Conservation (phyloP, 1,140 invertebrate genomes). For the Dolichoris vasculosae region DNA sequence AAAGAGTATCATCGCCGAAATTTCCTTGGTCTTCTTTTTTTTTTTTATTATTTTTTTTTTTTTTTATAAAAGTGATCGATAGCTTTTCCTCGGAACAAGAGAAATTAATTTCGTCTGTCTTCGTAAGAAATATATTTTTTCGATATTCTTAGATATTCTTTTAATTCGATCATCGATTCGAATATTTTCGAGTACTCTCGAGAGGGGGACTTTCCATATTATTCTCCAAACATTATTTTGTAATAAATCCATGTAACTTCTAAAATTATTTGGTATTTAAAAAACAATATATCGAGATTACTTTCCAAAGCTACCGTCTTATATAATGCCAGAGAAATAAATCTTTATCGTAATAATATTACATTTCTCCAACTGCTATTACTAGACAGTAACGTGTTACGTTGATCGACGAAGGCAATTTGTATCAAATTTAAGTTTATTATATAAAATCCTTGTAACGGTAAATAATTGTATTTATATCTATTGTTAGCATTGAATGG, state of each 20-base stretch:
- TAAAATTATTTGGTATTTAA: background rate
- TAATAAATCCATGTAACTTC: background rate
- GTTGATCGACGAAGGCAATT: background rate
- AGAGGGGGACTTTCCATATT: too few species aligned
- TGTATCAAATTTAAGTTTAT: too few species aligned
- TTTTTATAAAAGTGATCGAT: too few species aligned
- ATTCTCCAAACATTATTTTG: background rate
- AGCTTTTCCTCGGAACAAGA: too few species aligned
- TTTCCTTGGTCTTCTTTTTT: background rate
- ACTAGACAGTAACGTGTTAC: background rate
- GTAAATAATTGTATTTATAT: background rate
- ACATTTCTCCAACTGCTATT: background rate
- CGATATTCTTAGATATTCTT: too few species aligned
- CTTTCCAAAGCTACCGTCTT: background rate
- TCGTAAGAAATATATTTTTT: too few species aligned
- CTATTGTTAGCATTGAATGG: background rate
- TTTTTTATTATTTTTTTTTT: too few species aligned
- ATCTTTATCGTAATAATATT: background rate
- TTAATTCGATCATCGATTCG: too few species aligned
- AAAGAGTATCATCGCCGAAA: background rate
- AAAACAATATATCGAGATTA: background rate
- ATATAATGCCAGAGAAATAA: background rate
- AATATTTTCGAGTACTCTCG: too few species aligned
- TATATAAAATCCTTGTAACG: background rate
- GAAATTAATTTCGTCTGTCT: too few species aligned